These are phyloP conservation scores for Sorex araneus DNA, from an alignment of 2,113 vertebrate genomes.

Conservation along the genomic window DNA sequence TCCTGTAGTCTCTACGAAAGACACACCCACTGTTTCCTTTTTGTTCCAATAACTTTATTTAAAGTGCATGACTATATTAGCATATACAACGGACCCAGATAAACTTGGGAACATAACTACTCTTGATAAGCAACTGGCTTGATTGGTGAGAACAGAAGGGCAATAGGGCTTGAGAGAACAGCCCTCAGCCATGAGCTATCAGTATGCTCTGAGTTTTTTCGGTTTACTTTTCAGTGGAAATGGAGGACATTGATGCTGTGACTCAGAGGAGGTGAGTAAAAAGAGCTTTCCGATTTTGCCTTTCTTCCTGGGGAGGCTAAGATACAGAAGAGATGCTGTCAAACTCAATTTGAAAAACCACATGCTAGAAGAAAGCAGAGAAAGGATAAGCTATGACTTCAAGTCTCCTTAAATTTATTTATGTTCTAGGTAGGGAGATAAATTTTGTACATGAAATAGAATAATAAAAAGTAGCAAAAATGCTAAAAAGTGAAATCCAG, in stretches of 20 bases:
- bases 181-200: not conserved
- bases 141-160: not conserved
- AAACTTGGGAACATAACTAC: not conserved
- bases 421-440: not conserved
- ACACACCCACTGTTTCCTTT: too few species aligned
- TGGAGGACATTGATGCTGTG: not conserved
- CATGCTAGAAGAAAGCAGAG: not conserved
- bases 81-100: not conserved
- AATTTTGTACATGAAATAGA: not conserved
- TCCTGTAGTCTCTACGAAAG: too few species aligned
- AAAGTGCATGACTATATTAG: not conserved
- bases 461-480: conserved; percentile 40
- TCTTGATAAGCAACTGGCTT: not conserved
- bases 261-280: not conserved
- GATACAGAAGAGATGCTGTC: not conserved
- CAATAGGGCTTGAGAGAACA: not conserved
- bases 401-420: conserved; percentile 1
- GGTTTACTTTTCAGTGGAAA: not conserved
- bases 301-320: not conserved
- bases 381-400: not conserved
- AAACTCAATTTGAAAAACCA: not conserved
- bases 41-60: not conserved
- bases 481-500: not conserved
- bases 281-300: conserved; percentile 3
- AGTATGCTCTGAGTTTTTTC: not conserved